Evolutionary conservation across 2,797 vertebrate species (phyloP).

Genomic region (Triplophysa bombifrons): DNA sequence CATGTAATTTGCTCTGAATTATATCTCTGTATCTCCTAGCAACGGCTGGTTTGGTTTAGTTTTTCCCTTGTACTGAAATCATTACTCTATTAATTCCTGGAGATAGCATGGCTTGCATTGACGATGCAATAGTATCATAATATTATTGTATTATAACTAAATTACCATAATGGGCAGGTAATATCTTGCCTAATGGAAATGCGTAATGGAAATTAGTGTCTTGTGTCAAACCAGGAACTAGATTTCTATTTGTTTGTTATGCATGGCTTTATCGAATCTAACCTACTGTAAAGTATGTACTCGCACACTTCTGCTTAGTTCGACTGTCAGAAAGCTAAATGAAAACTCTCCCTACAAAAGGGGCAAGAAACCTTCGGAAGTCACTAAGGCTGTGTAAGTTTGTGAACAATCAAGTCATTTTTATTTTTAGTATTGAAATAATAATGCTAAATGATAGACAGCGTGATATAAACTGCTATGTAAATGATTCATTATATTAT

Average conservation of each 20-base stretch:
- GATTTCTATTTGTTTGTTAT: conserved; percentile 25
- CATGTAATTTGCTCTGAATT: neutral
- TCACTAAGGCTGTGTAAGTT: neutral
- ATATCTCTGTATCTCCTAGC: conserved; percentile 19
- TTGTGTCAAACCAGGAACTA: conserved; percentile 13
- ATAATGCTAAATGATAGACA: too few relatives aligned
- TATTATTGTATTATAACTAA: conserved; percentile 33
- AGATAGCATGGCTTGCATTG: conserved; percentile 25
- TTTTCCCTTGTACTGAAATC: conserved; percentile 20
- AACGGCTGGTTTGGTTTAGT: conserved; percentile 18
- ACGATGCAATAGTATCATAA: conserved; percentile 34
- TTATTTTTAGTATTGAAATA: neutral
- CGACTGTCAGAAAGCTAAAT: neutral
- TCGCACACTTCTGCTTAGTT: conserved; percentile 5
- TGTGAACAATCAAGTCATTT: neutral
- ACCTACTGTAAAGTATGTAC: conserved; percentile 17
- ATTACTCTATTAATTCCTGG: conserved; percentile 38
- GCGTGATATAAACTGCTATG: too few relatives aligned
- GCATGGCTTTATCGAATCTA: conserved; percentile 1
- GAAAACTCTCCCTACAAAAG: too few relatives aligned
- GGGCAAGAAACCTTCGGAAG: neutral
- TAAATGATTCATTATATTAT: too few relatives aligned
- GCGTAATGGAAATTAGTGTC: conserved; percentile 34
- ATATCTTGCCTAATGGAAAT: conserved; percentile 41
- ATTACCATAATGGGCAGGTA: conserved; percentile 40